phyloP scores from a whole-genome alignment of 2,113 vertebrate genomes.

The Eretmodus cyanostictus region DNA sequence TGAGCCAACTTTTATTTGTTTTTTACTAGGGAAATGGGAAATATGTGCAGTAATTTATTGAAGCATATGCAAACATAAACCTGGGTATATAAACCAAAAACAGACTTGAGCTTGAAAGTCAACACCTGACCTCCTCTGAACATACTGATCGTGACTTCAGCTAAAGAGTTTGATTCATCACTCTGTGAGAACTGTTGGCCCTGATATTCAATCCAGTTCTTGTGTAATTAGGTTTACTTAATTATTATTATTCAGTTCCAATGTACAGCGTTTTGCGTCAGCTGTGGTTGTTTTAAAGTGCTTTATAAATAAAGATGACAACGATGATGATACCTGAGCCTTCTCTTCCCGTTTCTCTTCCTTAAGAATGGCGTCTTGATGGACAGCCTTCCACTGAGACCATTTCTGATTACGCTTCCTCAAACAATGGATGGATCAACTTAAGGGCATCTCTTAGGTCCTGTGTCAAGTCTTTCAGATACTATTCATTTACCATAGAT shows the following conservation, averaged over 20 bases:
- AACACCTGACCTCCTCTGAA: neutral
- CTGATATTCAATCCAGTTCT: neutral
- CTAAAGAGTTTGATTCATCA: neutral
- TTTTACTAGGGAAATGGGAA: neutral
- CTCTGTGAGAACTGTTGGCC: neutral
- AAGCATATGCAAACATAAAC: neutral
- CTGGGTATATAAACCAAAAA: neutral
- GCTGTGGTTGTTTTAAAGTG: neutral
- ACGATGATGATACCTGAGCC: neutral
- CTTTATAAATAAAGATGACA: neutral
- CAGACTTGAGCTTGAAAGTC: neutral
- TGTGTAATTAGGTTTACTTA: neutral
- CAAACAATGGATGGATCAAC: accelerated
- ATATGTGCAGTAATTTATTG: neutral
- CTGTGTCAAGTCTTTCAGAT: neutral
- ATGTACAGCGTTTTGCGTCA: neutral
- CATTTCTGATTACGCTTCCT: neutral
- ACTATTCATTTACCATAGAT: neutral
- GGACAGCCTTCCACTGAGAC: neutral
- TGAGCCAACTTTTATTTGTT: neutral
- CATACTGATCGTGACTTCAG: neutral
- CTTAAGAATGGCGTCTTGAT: neutral
- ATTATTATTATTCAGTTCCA: neutral
- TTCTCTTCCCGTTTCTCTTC: neutral
- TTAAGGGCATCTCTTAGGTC: neutral